phyloP scores from a whole-genome alignment of 2,888 invertebrate species.

The Lobophora halterata region DNA sequence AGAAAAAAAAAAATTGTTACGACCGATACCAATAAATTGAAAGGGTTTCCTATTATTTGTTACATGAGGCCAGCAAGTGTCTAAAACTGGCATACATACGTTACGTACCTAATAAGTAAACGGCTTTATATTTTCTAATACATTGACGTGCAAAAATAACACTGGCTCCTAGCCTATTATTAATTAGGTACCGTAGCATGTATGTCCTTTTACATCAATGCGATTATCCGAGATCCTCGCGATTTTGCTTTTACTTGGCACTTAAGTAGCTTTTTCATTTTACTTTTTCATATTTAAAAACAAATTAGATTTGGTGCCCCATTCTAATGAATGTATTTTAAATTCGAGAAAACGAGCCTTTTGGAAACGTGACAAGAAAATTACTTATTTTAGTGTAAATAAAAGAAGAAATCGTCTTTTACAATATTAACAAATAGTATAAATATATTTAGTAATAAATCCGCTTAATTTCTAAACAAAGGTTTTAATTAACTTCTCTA shows the following conservation, averaged over 20 bases:
- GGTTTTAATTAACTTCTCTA: too few relatives aligned
- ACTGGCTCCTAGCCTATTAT: slow-evolving; percentile 4
- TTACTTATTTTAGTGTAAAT: slow-evolving; percentile 1
- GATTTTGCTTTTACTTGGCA: slow-evolving; percentile 32
- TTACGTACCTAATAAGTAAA: too few relatives aligned
- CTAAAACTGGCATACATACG: too few relatives aligned
- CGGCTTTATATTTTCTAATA: background rate
- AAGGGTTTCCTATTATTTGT: slow-evolving; percentile 24
- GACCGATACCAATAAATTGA: too few relatives aligned
- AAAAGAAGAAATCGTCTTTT: too few relatives aligned
- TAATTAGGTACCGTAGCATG: slow-evolving; percentile 14
- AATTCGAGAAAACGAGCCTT: background rate
- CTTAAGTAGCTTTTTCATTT: slow-evolving; percentile 30
- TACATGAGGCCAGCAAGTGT: slow-evolving; percentile 25
- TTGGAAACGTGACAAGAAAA: background rate
- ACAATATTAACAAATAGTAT: too few relatives aligned
- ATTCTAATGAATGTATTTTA: too few relatives aligned
- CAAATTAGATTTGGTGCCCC: slow-evolving; percentile 23
- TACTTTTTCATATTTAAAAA: slow-evolving; percentile 20
- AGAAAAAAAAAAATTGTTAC: too few relatives aligned
- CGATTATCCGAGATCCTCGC: slow-evolving; percentile 33
- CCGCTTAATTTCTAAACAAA: too few relatives aligned
- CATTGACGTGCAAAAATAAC: background rate
- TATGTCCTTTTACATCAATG: slow-evolving; percentile 27
- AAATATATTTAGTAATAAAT: too few relatives aligned